These are phyloP conservation scores for Phoebastria nigripes DNA, from an alignment of 2,797 vertebrate species.

Conservation along the genomic window DNA sequence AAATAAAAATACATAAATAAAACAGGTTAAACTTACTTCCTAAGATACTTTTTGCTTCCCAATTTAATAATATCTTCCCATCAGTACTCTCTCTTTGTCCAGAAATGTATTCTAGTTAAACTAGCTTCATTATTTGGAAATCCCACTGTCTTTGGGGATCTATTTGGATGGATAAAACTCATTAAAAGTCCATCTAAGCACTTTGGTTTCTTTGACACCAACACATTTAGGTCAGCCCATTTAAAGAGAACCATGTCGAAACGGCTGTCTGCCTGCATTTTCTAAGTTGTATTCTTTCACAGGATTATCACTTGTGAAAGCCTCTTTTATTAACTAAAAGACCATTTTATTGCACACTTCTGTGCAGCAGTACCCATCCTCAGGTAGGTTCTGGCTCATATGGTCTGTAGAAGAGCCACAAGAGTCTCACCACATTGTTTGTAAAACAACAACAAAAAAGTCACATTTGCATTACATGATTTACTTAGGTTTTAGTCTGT, in stretches of 20 bases:
- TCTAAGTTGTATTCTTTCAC: not conserved
- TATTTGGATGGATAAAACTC: not conserved
- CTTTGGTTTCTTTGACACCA: not conserved
- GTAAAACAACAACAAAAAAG: not conserved
- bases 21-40: not conserved
- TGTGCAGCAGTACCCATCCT: not conserved
- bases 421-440: not conserved
- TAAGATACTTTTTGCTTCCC: not conserved
- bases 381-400: not conserved
- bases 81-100: not conserved
- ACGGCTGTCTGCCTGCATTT: not conserved
- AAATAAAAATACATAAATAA: not conserved
- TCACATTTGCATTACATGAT: rapidly evolving
- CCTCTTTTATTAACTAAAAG: not conserved
- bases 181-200: not conserved
- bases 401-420: not conserved
- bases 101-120: not conserved
- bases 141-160: not conserved
- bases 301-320: not conserved
- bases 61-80: not conserved
- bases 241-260: not conserved
- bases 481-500: not conserved
- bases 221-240: not conserved
- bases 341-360: not conserved
- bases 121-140: not conserved